Conservation (phyloP, 2,888 invertebrate species). For the Alviniconcha strummeri region DNA sequence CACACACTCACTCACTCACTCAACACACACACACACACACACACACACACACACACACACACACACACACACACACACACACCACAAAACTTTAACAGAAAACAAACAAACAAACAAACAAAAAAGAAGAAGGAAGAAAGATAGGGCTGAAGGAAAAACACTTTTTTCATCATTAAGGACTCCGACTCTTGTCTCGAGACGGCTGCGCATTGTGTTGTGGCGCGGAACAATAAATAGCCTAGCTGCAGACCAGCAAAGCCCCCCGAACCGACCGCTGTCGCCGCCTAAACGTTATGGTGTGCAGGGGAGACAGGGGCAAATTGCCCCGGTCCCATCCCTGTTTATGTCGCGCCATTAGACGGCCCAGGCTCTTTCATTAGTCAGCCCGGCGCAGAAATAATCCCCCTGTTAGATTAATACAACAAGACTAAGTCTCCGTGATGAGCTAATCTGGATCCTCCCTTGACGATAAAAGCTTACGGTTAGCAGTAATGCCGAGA, state of each 20-base stretch:
- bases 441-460: background rate
- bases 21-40: background rate
- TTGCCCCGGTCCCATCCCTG: background rate
- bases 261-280: background rate
- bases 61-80: background rate
- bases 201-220: too few relatives aligned
- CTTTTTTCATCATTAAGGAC: too few relatives aligned
- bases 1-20: background rate
- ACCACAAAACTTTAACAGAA: too few relatives aligned
- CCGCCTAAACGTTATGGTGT: background rate
- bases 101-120: too few relatives aligned
- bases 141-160: too few relatives aligned
- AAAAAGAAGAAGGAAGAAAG: too few relatives aligned
- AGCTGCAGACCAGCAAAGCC: too few relatives aligned
- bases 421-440: background rate
- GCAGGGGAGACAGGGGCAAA: background rate
- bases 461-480: background rate
- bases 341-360: constrained; percentile 5
- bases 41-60: background rate
- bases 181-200: too few relatives aligned
- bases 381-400: background rate
- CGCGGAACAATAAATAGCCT: too few relatives aligned
- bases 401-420: background rate
- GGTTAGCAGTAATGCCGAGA: background rate
- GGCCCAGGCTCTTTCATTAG: background rate